Conservation (phyloP, 2,797 vertebrate genomes). For the Pipistrellus pipistrellus region DNA sequence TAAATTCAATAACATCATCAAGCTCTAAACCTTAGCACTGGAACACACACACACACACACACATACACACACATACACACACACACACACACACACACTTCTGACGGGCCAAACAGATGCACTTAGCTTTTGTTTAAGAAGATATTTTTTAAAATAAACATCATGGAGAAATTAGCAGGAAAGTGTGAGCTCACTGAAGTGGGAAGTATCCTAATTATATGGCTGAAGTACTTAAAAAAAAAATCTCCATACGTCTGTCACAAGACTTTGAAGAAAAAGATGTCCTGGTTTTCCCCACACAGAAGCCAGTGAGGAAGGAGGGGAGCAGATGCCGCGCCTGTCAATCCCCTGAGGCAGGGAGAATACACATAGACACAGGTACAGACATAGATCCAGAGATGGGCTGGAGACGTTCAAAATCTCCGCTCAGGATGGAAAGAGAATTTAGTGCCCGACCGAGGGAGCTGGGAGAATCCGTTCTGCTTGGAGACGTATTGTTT, state of each 20-base stretch:
- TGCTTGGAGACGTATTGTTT: neutral
- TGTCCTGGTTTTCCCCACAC: slow-evolving; percentile 44
- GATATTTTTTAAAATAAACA: neutral
- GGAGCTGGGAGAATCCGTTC: neutral
- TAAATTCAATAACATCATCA: neutral
- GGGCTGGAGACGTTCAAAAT: neutral
- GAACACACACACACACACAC: neutral
- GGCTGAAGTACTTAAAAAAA: slow-evolving; percentile 30
- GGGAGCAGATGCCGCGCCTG: neutral
- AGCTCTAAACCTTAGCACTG: neutral
- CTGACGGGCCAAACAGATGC: neutral
- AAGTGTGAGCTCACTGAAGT: slow-evolving; percentile 59
- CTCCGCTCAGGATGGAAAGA: neutral
- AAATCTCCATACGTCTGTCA: slow-evolving; percentile 12
- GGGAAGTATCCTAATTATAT: slow-evolving; percentile 41
- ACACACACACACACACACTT: neutral
- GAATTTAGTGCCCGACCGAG: neutral
- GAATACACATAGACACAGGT: neutral
- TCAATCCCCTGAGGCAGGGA: neutral
- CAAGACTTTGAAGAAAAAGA: slow-evolving; percentile 58
- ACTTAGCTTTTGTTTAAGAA: slow-evolving; percentile 44
- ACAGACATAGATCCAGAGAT: neutral
- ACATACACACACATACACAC: too few relatives aligned
- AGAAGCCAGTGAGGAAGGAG: neutral
- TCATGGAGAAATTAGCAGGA: slow-evolving; percentile 50